Evolutionary conservation across 2,888 invertebrate genomes (phyloP).

Genomic region (Ypsolopha sequella): DNA sequence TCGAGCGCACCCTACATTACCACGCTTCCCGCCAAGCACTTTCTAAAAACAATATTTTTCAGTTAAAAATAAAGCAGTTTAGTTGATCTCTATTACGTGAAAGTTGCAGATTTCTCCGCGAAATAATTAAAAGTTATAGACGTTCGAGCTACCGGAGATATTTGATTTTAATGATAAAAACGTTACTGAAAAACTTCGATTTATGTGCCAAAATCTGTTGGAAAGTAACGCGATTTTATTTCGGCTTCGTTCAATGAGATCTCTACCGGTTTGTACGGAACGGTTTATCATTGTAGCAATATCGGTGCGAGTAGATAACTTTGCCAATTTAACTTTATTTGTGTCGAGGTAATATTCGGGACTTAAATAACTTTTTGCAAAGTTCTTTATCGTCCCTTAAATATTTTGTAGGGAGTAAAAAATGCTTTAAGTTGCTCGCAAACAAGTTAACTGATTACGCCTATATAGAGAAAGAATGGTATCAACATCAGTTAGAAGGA

Average conservation of each 20-base stretch:
- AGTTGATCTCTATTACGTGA: slow-evolving; percentile 36
- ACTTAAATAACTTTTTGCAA: slow-evolving; percentile 48
- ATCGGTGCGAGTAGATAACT: slow-evolving; percentile 36
- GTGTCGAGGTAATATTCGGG: slow-evolving; percentile 49
- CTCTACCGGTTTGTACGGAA: not conserved
- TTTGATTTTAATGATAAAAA: not conserved
- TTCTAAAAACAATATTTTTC: slow-evolving; percentile 48
- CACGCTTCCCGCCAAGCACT: slow-evolving; percentile 11
- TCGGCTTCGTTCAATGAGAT: not conserved
- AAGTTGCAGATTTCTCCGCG: not conserved
- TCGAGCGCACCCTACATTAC: slow-evolving; percentile 6
- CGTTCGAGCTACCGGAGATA: not conserved
- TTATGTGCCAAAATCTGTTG: not conserved
- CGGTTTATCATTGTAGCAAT: slow-evolving; percentile 4
- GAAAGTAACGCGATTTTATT: not conserved
- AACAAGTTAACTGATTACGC: slow-evolving; percentile 46
- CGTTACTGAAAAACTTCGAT: not conserved
- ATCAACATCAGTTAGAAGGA: slow-evolving; percentile 18
- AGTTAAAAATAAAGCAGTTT: slow-evolving; percentile 39
- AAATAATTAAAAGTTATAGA: slow-evolving; percentile 1
- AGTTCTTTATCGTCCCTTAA: slow-evolving; percentile 37
- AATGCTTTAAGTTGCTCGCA: slow-evolving; percentile 16
- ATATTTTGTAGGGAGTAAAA: slow-evolving; percentile 47
- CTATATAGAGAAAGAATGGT: slow-evolving; percentile 28
- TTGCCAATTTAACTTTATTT: slow-evolving; percentile 69